Conservation (phyloP, 2,888 invertebrate species). For the Theretra japonica region DNA sequence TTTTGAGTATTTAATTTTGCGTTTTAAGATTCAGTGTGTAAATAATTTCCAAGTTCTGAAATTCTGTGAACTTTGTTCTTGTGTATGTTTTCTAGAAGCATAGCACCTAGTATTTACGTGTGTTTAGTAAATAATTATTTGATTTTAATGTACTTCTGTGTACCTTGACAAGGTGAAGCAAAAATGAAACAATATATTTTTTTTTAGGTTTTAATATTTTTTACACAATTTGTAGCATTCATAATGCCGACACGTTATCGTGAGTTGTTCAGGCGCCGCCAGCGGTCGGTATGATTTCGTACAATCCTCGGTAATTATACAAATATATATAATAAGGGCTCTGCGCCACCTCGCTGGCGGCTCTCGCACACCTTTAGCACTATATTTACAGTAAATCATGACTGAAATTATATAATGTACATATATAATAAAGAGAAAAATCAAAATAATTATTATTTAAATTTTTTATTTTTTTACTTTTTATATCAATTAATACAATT, state of each 20-base stretch:
- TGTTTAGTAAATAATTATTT: too few relatives aligned
- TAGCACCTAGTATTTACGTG: too few relatives aligned
- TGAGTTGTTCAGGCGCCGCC: slow-evolving; percentile 67
- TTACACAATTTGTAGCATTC: slow-evolving; percentile 86
- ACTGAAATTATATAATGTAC: slow-evolving; percentile 83
- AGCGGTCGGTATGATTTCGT: slow-evolving; percentile 54
- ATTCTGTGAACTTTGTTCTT: too few relatives aligned
- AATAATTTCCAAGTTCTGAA: too few relatives aligned
- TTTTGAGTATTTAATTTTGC: too few relatives aligned
- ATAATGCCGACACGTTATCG: slow-evolving; percentile 83
- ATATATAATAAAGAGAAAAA: slow-evolving; percentile 82
- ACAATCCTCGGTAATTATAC: slow-evolving; percentile 68
- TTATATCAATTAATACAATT: slow-evolving; percentile 78
- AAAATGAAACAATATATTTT: slow-evolving; percentile 76
- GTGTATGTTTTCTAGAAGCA: too few relatives aligned
- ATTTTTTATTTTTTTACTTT: slow-evolving; percentile 27
- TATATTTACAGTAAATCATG: slow-evolving; percentile 83
- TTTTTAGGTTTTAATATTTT: slow-evolving; percentile 85
- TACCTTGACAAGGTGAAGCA: not conserved
- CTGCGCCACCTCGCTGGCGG: slow-evolving; percentile 66
- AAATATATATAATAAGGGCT: slow-evolving; percentile 63
- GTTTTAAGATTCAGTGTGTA: too few relatives aligned
- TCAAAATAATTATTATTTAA: slow-evolving; percentile 68
- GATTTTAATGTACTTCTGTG: not conserved
- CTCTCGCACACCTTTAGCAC: slow-evolving; percentile 65